Conservation (phyloP, 2,113 vertebrate species). For the Penelope pileata region DNA sequence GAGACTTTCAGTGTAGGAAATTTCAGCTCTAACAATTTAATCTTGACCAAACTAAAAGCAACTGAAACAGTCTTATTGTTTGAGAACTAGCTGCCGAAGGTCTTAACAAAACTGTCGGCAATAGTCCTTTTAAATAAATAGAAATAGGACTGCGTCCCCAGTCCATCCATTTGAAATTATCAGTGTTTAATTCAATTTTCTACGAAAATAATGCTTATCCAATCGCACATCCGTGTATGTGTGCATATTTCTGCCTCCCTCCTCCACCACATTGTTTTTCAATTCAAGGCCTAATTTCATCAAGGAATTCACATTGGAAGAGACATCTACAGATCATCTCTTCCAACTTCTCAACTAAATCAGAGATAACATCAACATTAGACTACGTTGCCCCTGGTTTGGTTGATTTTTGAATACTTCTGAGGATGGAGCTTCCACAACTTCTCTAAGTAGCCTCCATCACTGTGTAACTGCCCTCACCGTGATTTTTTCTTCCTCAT, state of each 20-base stretch:
- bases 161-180: neutral
- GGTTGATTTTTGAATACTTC: neutral
- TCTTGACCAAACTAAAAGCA: neutral
- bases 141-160: neutral
- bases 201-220: neutral
- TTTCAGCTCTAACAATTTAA: neutral
- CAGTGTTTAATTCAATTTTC: neutral
- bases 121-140: neutral
- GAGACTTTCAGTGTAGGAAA: neutral
- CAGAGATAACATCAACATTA: neutral
- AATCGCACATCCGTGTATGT: neutral
- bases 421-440: neutral
- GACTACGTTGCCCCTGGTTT: neutral
- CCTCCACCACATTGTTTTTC: neutral
- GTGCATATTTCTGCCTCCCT: neutral
- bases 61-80: neutral
- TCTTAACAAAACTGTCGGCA: neutral
- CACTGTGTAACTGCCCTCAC: neutral
- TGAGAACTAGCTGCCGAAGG: neutral
- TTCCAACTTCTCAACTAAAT: neutral
- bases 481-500: neutral
- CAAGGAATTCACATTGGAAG: neutral
- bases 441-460: neutral
- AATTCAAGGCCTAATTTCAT: neutral
- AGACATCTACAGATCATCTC: neutral